These are phyloP conservation scores for Aplysia californica DNA, from an alignment of 1,140 invertebrate genomes.

Conservation along the genomic window DNA sequence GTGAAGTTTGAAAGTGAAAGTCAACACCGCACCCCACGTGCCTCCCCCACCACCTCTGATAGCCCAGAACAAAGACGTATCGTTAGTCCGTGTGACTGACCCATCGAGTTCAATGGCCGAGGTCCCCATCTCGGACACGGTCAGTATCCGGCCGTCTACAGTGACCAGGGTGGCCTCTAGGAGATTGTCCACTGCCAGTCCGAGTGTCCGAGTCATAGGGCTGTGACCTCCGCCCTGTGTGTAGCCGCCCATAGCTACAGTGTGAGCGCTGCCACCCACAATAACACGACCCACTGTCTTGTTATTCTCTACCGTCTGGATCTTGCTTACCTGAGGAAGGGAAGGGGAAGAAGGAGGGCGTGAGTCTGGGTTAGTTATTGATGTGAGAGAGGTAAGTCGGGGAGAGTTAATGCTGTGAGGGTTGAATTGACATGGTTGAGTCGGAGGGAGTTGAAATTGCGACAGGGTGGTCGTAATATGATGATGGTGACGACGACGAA, in stretches of 20 bases:
- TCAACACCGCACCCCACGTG: slow-evolving; percentile 9
- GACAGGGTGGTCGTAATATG: too few relatives aligned
- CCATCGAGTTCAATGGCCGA: not conserved
- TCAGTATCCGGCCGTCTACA: too few relatives aligned
- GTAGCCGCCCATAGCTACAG: slow-evolving; percentile 36
- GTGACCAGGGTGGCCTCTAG: slow-evolving; percentile 34
- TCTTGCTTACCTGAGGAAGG: slow-evolving; percentile 6
- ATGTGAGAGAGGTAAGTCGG: too few relatives aligned
- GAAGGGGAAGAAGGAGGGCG: too few relatives aligned
- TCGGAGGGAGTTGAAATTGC: too few relatives aligned
- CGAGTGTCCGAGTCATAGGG: slow-evolving; percentile 26
- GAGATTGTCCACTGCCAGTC: slow-evolving; percentile 41
- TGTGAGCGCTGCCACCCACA: slow-evolving; percentile 30
- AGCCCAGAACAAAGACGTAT: slow-evolving; percentile 38
- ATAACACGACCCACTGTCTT: slow-evolving; percentile 14
- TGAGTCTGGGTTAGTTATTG: too few relatives aligned
- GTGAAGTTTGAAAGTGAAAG: slow-evolving; percentile 19
- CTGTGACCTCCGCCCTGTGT: slow-evolving; percentile 41
- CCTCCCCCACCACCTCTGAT: slow-evolving; percentile 37
- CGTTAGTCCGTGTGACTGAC: not conserved
- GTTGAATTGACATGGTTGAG: too few relatives aligned
- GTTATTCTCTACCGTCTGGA: not conserved
- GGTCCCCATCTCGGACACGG: too few relatives aligned
- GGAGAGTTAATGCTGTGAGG: too few relatives aligned
- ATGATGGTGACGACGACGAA: too few relatives aligned